Conservation (phyloP, 2,113 vertebrate species). For the Chaenocephalus aceratus region DNA sequence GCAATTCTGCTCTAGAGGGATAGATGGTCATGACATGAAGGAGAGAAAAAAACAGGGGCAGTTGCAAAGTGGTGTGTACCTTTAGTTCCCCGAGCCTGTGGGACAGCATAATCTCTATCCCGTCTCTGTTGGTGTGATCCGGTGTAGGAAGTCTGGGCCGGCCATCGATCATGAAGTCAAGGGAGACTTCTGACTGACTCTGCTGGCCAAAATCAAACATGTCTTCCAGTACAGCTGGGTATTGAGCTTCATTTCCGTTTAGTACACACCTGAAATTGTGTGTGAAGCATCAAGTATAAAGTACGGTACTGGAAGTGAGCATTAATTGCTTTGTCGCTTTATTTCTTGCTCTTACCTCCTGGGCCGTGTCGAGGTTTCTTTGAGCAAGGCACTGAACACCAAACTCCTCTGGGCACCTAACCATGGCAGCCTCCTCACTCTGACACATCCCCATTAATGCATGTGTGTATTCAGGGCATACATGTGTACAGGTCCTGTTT, state of each 20-base stretch:
- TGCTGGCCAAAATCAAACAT: conserved; percentile 40
- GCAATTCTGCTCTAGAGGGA: neutral
- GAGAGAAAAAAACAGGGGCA: conserved; percentile 1
- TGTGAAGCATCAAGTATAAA: neutral
- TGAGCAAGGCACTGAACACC: too few species aligned
- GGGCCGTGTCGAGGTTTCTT: too few species aligned
- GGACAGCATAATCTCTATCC: conserved; percentile 18
- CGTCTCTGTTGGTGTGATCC: conserved; percentile 13
- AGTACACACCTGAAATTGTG: neutral
- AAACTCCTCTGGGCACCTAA: too few species aligned
- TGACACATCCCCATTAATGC: too few species aligned
- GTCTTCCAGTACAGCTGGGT: neutral
- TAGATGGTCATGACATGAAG: neutral
- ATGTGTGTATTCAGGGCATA: too few species aligned
- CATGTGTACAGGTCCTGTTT: too few species aligned
- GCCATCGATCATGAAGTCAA: conserved; percentile 56
- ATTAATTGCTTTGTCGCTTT: neutral
- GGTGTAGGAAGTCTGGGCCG: neutral
- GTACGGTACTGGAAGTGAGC: neutral
- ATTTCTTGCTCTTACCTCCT: too few species aligned
- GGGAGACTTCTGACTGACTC: conserved; percentile 11
- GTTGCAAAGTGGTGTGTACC: neutral
- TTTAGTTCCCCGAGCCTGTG: conserved; percentile 10
- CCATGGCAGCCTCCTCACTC: too few species aligned
- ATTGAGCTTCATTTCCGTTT: neutral